Base-by-base conservation (phyloP, 1,140 invertebrate genomes). In the Drosophila ercepeae region DNA sequence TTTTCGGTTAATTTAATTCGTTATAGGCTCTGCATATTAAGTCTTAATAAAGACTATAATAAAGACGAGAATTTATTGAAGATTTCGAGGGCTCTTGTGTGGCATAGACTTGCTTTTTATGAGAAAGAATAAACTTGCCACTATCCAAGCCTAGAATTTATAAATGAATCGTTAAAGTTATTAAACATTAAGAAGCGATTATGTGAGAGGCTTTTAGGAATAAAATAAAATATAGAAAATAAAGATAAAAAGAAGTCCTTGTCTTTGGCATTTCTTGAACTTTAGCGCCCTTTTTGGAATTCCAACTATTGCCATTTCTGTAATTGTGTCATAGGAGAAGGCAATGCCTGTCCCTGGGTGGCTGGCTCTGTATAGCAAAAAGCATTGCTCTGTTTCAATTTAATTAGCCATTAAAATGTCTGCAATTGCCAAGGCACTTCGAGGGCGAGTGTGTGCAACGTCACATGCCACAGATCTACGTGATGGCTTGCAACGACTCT, bases 371-470 rank as follows among this genome's bases (percentile, higher is more conserved):
- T 59, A n/a, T n/a, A n/a, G n/a, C n/a, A 75, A 65, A 64, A 41
- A 49, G 61, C 61, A 63, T 51, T 51, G 77, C 59, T 79, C 77
- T 68, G 61, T 86, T 74, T 79, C 81, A 88, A 86, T 86, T 86
- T 86, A 86, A 86, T 86, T 86, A 86, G 81, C 82, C 77, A 86
- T 88, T 88, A 86, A 88, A 86, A 74, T 78, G 68, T 76, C 54
- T 74, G 21, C 44, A 61, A 63, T 64, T 75, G 68, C 63, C 49
- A 50, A 50, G 46, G 44, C 41, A 50, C 2, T 11, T 36, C n/a
- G n/a, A n/a, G 36, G 39, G 64, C 29, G 70, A 42, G 69, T 64
- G 58, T 74, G 58, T 83, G 79, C 75, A 65, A 83, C 70, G 79
- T 83, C 79, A 83, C 75, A 84, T 84, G 82, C 81, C 81, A 86